Evolutionary conservation across 2,888 invertebrate genomes (phyloP).

Genomic region (Stenodema calcarata): DNA sequence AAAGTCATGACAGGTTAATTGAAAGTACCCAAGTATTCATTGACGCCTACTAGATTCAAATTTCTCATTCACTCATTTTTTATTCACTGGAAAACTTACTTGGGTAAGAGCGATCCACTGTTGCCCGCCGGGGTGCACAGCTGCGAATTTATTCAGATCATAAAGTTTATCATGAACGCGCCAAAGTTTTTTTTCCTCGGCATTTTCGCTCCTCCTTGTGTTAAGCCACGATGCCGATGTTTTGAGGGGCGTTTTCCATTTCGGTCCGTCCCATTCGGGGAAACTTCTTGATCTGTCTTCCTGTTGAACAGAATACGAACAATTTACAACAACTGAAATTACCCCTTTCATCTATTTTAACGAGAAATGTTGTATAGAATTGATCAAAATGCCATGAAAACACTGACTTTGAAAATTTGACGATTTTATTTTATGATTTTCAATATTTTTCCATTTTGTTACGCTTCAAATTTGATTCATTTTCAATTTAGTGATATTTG

Average conservation of each 20-base stretch:
- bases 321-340: too few species aligned
- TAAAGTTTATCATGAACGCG: slow-evolving; percentile 79
- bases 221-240: slow-evolving; percentile 68
- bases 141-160: slow-evolving; percentile 80
- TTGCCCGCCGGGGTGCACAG: slow-evolving; percentile 83
- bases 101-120: slow-evolving; percentile 70
- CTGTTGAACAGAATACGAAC: not conserved
- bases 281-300: slow-evolving; percentile 40
- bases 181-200: slow-evolving; percentile 81
- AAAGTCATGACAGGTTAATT: not conserved
- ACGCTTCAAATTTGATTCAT: too few species aligned
- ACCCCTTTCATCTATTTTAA: too few species aligned
- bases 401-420: too few species aligned
- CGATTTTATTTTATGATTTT: too few species aligned
- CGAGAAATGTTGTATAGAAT: too few species aligned
- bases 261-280: slow-evolving; percentile 64
- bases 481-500: too few species aligned
- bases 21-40: not conserved
- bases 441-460: too few species aligned
- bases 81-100: slow-evolving; percentile 56
- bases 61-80: not conserved
- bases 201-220: slow-evolving; percentile 72
- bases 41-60: not conserved
- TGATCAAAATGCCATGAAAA: too few species aligned
- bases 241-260: slow-evolving; percentile 64